A percentile compares a stretch with the other conserved stretches of the same genome.
Evolutionary conservation across 2,113 vertebrate genomes (phyloP).

Genomic region (Xerus inauris): DNA sequence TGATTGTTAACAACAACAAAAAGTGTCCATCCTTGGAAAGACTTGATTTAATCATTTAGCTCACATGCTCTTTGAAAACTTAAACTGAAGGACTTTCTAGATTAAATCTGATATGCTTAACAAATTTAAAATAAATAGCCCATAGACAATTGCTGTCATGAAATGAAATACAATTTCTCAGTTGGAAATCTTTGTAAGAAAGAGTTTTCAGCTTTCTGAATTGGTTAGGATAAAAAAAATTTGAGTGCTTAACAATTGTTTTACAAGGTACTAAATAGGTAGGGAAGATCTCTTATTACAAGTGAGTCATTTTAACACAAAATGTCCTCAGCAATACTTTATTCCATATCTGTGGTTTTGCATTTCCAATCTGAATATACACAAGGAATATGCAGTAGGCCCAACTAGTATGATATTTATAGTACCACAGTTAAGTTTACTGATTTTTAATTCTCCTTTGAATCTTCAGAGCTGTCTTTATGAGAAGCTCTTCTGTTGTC

Average conservation of each 20-base stretch:
- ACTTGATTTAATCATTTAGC: conserved; percentile 55
- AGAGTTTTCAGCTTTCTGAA: neutral
- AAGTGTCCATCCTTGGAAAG: conserved; percentile 9
- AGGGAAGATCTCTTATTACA: neutral
- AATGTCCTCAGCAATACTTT: neutral
- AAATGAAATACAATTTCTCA: conserved; percentile 40
- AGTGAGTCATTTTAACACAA: neutral
- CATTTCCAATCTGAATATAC: conserved; percentile 19
- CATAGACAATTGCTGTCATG: neutral
- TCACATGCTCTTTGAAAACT: conserved; percentile 25
- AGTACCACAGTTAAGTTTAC: conserved; percentile 1
- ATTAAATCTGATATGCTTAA: conserved; percentile 31
- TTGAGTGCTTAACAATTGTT: neutral
- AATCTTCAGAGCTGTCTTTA: conserved; percentile 18
- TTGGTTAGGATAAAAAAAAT: neutral
- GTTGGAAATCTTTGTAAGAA: conserved; percentile 38
- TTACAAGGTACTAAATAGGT: neutral
- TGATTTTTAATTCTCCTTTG: conserved; percentile 15
- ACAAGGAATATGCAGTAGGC: neutral
- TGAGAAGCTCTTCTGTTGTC: neutral
- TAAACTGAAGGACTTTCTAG: conserved; percentile 60
- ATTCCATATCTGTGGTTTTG: neutral
- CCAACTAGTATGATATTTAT: neutral
- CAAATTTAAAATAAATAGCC: conserved; percentile 50
- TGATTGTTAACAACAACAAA: neutral